phyloP scores from a whole-genome alignment of 2,797 vertebrate genomes.

The Anguilla marmorata region DNA sequence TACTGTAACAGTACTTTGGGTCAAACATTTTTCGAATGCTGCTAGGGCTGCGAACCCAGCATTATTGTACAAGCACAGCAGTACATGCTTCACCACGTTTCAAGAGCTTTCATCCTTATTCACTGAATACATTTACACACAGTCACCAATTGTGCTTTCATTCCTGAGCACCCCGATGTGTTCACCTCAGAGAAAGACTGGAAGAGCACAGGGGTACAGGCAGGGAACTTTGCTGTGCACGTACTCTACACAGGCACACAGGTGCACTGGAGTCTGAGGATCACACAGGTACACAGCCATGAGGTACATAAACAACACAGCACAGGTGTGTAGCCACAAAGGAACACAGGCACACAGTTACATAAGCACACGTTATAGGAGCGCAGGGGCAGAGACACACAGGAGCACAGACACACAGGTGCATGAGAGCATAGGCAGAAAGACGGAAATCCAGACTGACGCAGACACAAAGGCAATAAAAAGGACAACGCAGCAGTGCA shows the following conservation, averaged over 20 bases:
- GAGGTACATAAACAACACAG: too few relatives aligned
- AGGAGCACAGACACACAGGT: neutral
- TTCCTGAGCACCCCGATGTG: neutral
- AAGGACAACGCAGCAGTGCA: neutral
- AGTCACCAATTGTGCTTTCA: neutral
- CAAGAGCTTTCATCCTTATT: neutral
- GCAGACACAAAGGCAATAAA: slow-evolving; percentile 16
- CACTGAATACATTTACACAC: neutral
- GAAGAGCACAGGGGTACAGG: slow-evolving; percentile 27
- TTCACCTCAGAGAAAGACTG: neutral
- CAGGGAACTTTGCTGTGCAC: neutral
- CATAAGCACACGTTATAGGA: neutral
- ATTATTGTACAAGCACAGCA: neutral
- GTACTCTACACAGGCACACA: neutral
- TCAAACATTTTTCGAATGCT: neutral
- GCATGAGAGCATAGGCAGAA: neutral
- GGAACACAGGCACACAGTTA: neutral
- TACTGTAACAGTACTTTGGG: neutral
- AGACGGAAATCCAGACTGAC: neutral
- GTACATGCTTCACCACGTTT: neutral
- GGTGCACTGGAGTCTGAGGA: neutral
- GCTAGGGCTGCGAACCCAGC: neutral
- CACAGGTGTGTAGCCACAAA: neutral
- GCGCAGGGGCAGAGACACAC: neutral
- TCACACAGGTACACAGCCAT: neutral